Evolutionary conservation across 2,113 vertebrate genomes (phyloP).

Genomic region (Callipepla squamata): DNA sequence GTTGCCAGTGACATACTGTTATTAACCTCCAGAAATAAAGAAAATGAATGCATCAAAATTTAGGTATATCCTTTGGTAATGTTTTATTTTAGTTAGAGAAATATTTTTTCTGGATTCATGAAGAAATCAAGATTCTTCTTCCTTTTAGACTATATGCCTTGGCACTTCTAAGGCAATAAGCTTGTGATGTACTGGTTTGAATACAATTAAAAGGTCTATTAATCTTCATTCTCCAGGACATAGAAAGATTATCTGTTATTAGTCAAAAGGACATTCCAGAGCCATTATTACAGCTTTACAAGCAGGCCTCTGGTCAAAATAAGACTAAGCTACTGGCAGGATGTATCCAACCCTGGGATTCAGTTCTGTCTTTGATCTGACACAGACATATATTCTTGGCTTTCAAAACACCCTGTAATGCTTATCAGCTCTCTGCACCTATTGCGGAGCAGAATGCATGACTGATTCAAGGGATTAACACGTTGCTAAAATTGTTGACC

Average conservation of each 20-base stretch:
- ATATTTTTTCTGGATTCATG: not conserved
- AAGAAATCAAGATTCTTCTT: conserved; percentile 7
- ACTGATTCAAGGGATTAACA: conserved; percentile 16
- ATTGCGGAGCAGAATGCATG: accelerated
- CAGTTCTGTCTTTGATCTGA: conserved; percentile 19
- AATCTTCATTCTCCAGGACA: conserved; percentile 34
- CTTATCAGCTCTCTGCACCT: not conserved
- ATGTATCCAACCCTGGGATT: not conserved
- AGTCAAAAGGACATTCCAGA: not conserved
- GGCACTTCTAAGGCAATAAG: conserved; percentile 28
- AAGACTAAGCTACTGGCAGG: not conserved
- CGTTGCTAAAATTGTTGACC: not conserved
- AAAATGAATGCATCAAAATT: not conserved
- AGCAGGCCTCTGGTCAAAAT: conserved; percentile 15
- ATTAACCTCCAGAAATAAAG: not conserved
- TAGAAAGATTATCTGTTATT: conserved; percentile 24
- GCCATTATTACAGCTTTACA: not conserved
- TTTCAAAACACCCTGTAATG: not conserved
- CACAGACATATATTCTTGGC: not conserved
- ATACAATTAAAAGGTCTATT: conserved; percentile 46
- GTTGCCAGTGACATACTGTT: not conserved
- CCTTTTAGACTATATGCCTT: not conserved
- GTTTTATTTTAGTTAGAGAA: not conserved
- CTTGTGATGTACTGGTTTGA: not conserved
- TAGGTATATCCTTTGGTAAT: not conserved